Evolutionary conservation across 2,797 vertebrate species (phyloP), one percentile per base, ranked within the genome.

Genomic region (Parotocinclus haroldoi): DNA sequence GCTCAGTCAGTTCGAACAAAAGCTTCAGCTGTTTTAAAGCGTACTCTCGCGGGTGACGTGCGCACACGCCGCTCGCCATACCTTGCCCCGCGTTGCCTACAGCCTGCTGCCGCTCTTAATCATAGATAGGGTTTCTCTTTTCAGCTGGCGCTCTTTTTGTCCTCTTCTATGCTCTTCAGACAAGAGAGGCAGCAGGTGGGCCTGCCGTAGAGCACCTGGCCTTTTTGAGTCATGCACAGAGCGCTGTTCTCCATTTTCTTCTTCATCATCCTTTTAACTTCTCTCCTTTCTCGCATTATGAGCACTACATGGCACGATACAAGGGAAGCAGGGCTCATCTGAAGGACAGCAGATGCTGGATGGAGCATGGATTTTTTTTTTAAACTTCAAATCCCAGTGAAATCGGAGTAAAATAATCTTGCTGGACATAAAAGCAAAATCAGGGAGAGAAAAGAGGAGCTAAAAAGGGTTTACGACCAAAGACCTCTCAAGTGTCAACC

Each of bases 371-470:
- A n/a, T n/a, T 6, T 11, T 13, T 17, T 4, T 1, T 42, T 51
- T 3, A 14, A 49, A 69, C 61, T 18, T 54, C 10, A 60, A 79
- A 81, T 79, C 78, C 69, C 63, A 56, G 76, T 82, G 86, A 88
- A 88, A 89, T 83, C 68, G 27, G 79, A 86, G 83, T 81, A 84
- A 68, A 59, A 64, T 84, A 84, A 87, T 87, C 83, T 76, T 66
- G 58, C 63, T 14, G 10, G 46, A 58, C 65, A 67, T 75, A 72
- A 85, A 82, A 58, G 68, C 69, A 36, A 16, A 70, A 19, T 72
- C 42, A 27, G 56, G 76, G 84, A 82, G 82, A n/a, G 46, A 46
- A n/a, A n/a, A n/a, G 8, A 53, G 12, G 12, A 58, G 12, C 52
- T 56, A 72, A 86, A 81, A 83, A 86, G 69, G 48, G 13, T 50